Percentiles rank a stretch among this genome's conserved stretches.
Conservation (phyloP, 1,140 invertebrate genomes). For the Drosophila watanabei region DNA sequence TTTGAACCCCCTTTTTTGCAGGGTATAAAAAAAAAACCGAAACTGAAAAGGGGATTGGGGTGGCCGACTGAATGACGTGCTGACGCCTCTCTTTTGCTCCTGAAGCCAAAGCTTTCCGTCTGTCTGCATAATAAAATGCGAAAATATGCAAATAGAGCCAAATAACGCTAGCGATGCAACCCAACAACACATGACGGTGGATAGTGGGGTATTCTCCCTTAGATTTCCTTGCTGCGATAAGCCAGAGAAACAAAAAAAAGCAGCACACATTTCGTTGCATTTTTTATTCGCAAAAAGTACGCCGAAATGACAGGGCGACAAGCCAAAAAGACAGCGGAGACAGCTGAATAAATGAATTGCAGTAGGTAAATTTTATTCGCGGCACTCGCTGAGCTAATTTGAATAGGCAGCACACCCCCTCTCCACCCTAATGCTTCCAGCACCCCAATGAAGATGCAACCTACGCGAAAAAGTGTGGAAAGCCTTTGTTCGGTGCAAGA, state of each 20-base stretch:
- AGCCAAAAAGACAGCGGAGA: constrained; percentile 52
- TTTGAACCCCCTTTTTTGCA: neutral
- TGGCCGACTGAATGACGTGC: constrained; percentile 67
- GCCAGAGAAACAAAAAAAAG: constrained; percentile 44
- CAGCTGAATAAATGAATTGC: constrained; percentile 81
- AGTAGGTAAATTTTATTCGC: constrained; percentile 58
- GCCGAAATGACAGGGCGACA: constrained; percentile 69
- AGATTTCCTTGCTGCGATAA: constrained; percentile 74
- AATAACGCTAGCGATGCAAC: constrained; percentile 60
- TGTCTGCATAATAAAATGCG: constrained; percentile 84
- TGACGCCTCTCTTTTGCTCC: constrained; percentile 56
- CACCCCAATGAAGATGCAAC: constrained; percentile 31
- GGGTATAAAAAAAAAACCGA: constrained; percentile 23
- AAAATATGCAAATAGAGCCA: constrained; percentile 75
- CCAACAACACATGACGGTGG: constrained; percentile 44
- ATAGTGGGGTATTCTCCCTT: constrained; percentile 23
- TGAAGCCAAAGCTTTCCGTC: constrained; percentile 39
- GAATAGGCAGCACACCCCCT: constrained; percentile 54
- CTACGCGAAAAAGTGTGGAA: constrained; percentile 57
- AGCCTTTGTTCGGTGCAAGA: constrained; percentile 57
- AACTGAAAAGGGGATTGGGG: constrained; percentile 23
- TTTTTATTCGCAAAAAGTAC: constrained; percentile 71
- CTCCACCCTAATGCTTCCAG: neutral
- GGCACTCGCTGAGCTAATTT: constrained; percentile 72
- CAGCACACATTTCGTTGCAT: constrained; percentile 38